Base-by-base conservation (phyloP, 2,113 vertebrate species). In the Asarcornis scutulata region DNA sequence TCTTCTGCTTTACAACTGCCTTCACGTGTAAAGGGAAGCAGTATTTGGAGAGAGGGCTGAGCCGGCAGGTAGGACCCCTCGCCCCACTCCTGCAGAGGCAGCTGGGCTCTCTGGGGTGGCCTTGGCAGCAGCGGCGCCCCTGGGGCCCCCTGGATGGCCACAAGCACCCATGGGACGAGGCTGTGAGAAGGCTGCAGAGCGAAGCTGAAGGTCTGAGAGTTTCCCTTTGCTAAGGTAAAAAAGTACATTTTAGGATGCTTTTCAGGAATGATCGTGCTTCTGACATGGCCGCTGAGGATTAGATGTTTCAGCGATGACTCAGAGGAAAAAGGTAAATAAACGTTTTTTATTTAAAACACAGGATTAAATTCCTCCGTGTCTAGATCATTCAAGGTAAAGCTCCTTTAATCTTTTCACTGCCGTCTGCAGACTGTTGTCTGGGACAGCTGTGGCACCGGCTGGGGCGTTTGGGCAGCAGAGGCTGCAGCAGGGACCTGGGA, bases 261-360 rank as follows among this genome's bases (percentile, higher is more conserved):
- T 29, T 7, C 12, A 5, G 13, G 82, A 92, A 84, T 1, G 3
- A 8, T 4, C 0, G 4, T 25, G 69, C 84, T 89, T 74, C 64
- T 2, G 29, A n/a, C 42, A 9, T 2, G 18, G 82, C 5, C 5
- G 93, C 87, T 50, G 17, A 50, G 73, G 77, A 59, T 50, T 86
- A 55, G 59, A 93, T 95, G 92, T 34, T 89, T 91, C 64, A 18
- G 83, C 78, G 71, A 91, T 96, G 95, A 92, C 92, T 86, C 93
- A 88, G 92, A 96, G 91, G 92, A 95, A 93, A 94, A 90, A 96
- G 88, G 86, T 91, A 97, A 95, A 97, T 50, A 86, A 84, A 58
- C 52, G 60, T 66, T 87, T 59, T 23, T 85, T 86, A 88, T 96
- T 95, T 96, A 84, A 94, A 97, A 72, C n/a, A 26, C 36, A 3